Evolutionary conservation across 2,797 vertebrate genomes (phyloP), one percentile per base, ranked within the genome.

Genomic region (Sphaeramia orbicularis): DNA sequence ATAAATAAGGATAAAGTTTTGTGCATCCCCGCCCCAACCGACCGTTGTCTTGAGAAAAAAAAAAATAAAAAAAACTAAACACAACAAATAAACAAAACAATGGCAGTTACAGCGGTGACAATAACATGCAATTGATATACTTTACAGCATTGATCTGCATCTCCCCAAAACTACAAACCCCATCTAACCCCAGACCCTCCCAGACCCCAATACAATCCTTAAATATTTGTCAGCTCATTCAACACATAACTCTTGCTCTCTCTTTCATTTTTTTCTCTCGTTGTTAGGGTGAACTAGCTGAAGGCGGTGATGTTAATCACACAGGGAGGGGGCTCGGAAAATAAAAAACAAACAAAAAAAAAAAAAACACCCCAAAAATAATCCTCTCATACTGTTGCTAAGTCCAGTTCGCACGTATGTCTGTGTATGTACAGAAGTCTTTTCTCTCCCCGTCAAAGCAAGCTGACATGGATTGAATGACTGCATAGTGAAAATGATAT

Each of bases 401-500:
- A 66, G 77, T 80, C 82, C 71, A 66, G 53, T 78, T 83, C 49
- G 54, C 72, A 54, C 36, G 40, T 76, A 61, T 56, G 72, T 86
- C 73, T 79, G 75, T 86, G 71, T 87, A 83, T 88, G 65, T 81
- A 89, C 80, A 89, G 48, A 67, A 85, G 73, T 74, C 77, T 85
- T 73, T 50, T 32, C 16, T 37, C 6, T 7, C 21, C 49, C 73
- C 44, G 43, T 82, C 52, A 15, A 76, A 86, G 87, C 85, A 86
- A 92, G 89, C 86, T 57, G 84, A 89, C 78, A 76, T 81, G 85
- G 81, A 87, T 85, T 90, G 84, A 92, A 90, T 82, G 91, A 92
- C 91, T 94, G 94, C 94, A 95, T 94, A 95, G 94, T 93, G 91
- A 92, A 90, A 86, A 91, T 90, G 86, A 91, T 94, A 93, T 94